Conservation (phyloP, 2,888 invertebrate genomes). For the Lithophane semibrunnea region DNA sequence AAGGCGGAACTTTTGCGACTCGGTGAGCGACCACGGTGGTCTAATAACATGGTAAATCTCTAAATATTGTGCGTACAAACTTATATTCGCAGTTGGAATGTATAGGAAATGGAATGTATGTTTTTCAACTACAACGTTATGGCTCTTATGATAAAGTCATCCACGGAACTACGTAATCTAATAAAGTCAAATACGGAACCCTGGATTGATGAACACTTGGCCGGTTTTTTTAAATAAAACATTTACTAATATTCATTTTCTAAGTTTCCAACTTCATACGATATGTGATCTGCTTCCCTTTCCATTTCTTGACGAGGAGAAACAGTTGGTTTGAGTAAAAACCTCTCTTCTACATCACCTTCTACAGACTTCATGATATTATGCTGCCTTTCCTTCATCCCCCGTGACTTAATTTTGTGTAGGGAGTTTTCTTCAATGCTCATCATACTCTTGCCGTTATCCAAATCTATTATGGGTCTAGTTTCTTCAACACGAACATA, state of each 20-base stretch:
- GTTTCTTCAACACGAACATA: background rate
- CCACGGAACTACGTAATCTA: no score
- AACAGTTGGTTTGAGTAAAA: background rate
- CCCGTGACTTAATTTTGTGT: constrained; percentile 17
- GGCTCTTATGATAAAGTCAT: no score
- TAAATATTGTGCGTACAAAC: no score
- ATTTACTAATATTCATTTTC: background rate
- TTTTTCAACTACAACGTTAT: no score
- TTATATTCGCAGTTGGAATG: no score
- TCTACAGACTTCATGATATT: background rate
- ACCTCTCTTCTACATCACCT: background rate
- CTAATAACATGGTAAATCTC: no score
- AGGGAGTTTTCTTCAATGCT: background rate
- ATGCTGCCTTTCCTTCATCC: constrained; percentile 9
- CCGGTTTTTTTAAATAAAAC: background rate
- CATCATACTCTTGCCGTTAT: background rate
- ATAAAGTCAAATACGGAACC: no score
- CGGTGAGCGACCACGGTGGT: no score
- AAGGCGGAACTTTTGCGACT: no score
- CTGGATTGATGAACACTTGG: no score
- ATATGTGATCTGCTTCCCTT: no score
- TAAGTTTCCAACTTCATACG: constrained; percentile 2
- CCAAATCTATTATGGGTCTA: background rate
- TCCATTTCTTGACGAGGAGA: background rate
- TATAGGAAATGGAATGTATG: no score